These are phyloP conservation scores for Diadumene lineata DNA, from an alignment of 92 coral and sea anemone species.

Conservation along the genomic window DNA sequence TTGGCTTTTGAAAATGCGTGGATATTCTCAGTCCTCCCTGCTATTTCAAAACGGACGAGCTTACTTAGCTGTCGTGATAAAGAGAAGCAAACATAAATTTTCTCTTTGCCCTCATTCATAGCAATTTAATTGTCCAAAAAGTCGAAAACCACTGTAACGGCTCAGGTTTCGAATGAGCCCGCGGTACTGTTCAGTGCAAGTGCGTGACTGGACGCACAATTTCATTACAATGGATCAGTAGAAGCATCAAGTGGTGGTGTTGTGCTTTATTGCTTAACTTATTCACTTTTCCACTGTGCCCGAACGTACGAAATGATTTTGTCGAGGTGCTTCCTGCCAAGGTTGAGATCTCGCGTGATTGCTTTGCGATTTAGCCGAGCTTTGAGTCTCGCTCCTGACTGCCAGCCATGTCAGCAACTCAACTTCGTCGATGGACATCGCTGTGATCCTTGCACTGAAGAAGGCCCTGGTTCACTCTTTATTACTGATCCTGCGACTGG, in stretches of 20 bases:
- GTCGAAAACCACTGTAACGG: too few relatives aligned
- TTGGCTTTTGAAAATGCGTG: too few relatives aligned
- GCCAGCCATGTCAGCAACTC: constrained; percentile 28
- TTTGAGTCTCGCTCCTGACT: constrained; percentile 1
- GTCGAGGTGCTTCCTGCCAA: background rate
- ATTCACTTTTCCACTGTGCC: background rate
- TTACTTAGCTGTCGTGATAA: too few relatives aligned
- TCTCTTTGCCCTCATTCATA: too few relatives aligned
- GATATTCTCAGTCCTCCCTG: too few relatives aligned
- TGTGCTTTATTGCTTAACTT: background rate
- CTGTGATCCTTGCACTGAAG: constrained; percentile 67
- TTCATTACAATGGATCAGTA: background rate
- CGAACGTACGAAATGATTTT: background rate
- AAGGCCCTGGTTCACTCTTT: constrained; percentile 48
- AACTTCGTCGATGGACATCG: constrained; percentile 84
- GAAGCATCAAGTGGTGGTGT: background rate
- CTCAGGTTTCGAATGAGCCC: background rate
- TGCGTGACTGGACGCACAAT: background rate
- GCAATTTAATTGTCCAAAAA: too few relatives aligned
- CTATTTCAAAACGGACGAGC: too few relatives aligned
- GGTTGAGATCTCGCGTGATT: background rate
- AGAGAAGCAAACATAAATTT: too few relatives aligned
- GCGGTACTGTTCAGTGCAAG: too few relatives aligned
- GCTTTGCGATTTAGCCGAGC: background rate
- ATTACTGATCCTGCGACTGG: constrained; percentile 87